Evolutionary conservation across 2,113 vertebrate species (phyloP), one percentile per base, ranked within the genome.

Genomic region (Phylloscopus trochilus): DNA sequence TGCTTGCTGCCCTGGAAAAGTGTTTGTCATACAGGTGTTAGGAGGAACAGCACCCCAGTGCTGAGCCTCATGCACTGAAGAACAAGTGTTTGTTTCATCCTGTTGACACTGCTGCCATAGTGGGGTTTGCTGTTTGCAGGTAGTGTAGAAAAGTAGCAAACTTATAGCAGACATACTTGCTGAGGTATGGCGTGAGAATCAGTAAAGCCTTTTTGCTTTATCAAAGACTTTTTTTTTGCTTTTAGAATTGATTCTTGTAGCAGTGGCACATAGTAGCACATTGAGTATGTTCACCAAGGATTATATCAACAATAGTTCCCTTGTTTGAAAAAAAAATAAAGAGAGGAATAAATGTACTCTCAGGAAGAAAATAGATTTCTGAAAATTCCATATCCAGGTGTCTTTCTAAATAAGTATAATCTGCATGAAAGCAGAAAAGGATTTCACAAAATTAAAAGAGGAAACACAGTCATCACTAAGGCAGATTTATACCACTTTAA

Each of bases 401-500:
- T 69, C 20, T 10, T 86, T 86, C 64, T 87, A 83, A 84, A 67
- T 15, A 75, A 39, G 37, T 28, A 58, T 23, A 76, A 93, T 78
- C 85, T 75, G 23, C 1, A 4, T 72, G 41, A 83, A 88, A 83
- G 56, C 20, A 93, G 37, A 60, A 92, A 63, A 89, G n/a, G 51
- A 72, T 72, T 92, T 90, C 26, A 72, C 73, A 94, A 78, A 81
- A 77, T 84, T 83, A 24, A 19, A 72, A 83, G 85, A 95, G 92
- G 82, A 95, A 94, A 92, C 47, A 35, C 30, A 88, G 83, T 49
- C 75, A 84, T 60, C 58, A 62, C 86, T 89, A 82, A 79, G 31
- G 53, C 46, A 92, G 94, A 97, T 96, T 97, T 95, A 93, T 91
- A 92, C 37, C 31, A 6, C 53, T 95, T 91, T 73, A 89, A 93